Base-by-base conservation (phyloP, 2,797 vertebrate species). In the Cheirogaleus major region DNA sequence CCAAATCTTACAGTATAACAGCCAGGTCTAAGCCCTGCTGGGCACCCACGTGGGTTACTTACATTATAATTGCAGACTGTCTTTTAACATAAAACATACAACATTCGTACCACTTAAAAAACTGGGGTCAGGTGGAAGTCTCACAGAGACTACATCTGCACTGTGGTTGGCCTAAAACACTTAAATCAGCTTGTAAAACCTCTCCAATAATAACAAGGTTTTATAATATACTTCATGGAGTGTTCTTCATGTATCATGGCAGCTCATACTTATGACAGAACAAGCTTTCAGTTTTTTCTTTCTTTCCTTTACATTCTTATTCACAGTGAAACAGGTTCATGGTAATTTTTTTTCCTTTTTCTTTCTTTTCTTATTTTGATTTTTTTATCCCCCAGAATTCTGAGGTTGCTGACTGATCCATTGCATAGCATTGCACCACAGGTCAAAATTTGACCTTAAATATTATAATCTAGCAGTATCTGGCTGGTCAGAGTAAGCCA, bases 101-200 rank as follows among this genome's bases (percentile, higher is more conserved):
- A 99, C 99, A 99, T 99, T 99, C 99, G 99, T 99, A 99, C 99
- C 99, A 99, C 99, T 99, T 99, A 99, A 99, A 99, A 99, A 99
- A 99, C 99, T 99, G 99, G 99, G 99, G 99, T 99, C 99, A 99
- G 99, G 98, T 99, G 99, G 99, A 99, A 99, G 99, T 99, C 99
- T 99, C 99, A 99, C 99, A 99, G 99, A 99, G 99, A 99, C 99
- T 99, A 99, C 99, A 99, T 99, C 99, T 99, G 99, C 99, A 99
- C 99, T 99, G 99, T 99, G 98, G 99, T 99, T 99, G 99, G 99
- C 99, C 99, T 99, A 99, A 99, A 99, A 99, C 99, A 99, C 98
- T 98, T 98, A 99, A 99, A 99, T 99, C 98, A 99, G 99, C 99
- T 99, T 99, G 99, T 99, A 99, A 99, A 99, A 98, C 99, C 99